Evolutionary conservation across 2,113 vertebrate genomes (phyloP), one percentile per base, ranked within the genome.

Genomic region (Apteryx mantelli): DNA sequence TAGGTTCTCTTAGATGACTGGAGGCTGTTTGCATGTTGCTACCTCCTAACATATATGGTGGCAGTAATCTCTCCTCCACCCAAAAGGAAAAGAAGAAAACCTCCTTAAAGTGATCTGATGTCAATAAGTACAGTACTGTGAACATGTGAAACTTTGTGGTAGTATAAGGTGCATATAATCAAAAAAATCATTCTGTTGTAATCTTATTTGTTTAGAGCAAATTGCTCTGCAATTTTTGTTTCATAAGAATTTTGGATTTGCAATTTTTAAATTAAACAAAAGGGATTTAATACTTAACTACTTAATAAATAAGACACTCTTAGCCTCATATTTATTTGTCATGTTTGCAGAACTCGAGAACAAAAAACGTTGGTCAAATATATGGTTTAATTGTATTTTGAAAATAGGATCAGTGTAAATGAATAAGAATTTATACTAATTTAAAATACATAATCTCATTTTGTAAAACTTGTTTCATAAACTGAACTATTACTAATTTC

Each of bases 201-300:
- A 92, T 92, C 77, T 95, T 88, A 75, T 81, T 89, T 97, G 91
- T 91, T 97, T 92, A 26, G 24, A 55, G 14, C 26, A 28, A 28
- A 55, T 55, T 55, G 14, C 73, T 88, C 82, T 94, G 88, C 81
- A 89, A 79, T 97, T 98, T 97, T 96, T 91, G 70, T 97, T 97
- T 87, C 11, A 92, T 97, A 89, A 97, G 86, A 92, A 92, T 95
- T 97, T 96, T 97, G 38, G 61, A 91, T 97, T 97, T 95, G 80
- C 69, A 89, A 88, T 92, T 97, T 97, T 95, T 96, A 98, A 97
- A 92, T 98, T 96, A 95, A 77, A 26, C 46, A 93, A 96, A 96
- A 96, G 78, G 11, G 80, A 75, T 93, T 93, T 95, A 76, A 91
- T 95, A 64, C 52, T 97, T 98, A 97, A 97, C 97, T 97, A 78